Percentiles rank a stretch among this genome's conserved stretches.
Conservation (phyloP, 2,888 invertebrate genomes). For the Amphipyra tragopoginis region DNA sequence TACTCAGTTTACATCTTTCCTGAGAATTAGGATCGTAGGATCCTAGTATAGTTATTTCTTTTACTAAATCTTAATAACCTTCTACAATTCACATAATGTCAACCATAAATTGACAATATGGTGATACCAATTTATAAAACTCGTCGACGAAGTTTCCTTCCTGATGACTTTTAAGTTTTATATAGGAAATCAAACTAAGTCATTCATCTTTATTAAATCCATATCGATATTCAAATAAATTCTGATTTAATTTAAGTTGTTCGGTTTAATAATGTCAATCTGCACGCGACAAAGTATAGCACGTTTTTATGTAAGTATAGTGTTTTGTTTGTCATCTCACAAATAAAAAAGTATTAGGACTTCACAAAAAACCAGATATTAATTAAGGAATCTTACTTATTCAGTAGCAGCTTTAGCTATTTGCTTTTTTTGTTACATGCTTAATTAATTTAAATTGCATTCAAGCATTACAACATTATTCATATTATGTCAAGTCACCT, state of each 20-base stretch:
- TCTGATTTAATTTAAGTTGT: slow-evolving; percentile 13
- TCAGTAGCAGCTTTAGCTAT: too few relatives aligned
- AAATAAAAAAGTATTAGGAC: not conserved
- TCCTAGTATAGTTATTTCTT: too few relatives aligned
- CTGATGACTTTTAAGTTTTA: slow-evolving; percentile 45
- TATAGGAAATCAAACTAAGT: slow-evolving; percentile 25
- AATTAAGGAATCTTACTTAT: not conserved
- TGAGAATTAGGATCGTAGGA: too few relatives aligned
- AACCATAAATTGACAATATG: not conserved
- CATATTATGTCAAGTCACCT: too few relatives aligned
- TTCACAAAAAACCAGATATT: not conserved
- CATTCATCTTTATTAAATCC: slow-evolving; percentile 5
- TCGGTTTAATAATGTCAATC: not conserved
- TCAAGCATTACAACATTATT: too few relatives aligned
- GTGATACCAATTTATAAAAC: slow-evolving; percentile 2
- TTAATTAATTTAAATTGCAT: too few relatives aligned
- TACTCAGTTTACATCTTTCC: too few relatives aligned
- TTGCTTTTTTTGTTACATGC: too few relatives aligned
- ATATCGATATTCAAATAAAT: slow-evolving; percentile 19
- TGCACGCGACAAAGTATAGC: not conserved
- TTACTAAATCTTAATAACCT: too few relatives aligned
- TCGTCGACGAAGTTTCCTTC: slow-evolving; percentile 31
- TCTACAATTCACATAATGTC: too few relatives aligned
- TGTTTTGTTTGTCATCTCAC: not conserved
- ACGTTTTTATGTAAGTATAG: not conserved